Evolutionary conservation across 2,888 invertebrate species (phyloP).

Genomic region (Pristionchus maxplancki): DNA sequence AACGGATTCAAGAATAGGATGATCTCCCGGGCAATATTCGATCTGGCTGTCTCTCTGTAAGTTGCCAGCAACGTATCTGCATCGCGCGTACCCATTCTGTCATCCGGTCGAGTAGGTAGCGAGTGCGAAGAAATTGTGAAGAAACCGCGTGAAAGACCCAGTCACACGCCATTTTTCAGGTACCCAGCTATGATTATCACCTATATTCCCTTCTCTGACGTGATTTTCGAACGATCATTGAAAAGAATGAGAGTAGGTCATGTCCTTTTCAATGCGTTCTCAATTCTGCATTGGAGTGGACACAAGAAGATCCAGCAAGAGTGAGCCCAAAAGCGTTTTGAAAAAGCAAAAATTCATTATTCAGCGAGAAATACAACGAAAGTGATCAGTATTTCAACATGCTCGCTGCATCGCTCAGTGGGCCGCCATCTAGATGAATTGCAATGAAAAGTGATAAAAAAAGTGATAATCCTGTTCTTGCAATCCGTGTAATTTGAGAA

Average conservation of each 20-base stretch:
- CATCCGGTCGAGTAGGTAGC: no score
- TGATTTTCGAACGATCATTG: not conserved
- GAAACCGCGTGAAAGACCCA: no score
- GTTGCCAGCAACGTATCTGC: not conserved
- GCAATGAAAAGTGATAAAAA: not conserved
- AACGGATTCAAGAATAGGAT: not conserved
- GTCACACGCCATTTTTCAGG: not conserved
- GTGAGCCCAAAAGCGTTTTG: no score
- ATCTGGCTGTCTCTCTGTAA: not conserved
- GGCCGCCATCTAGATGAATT: not conserved
- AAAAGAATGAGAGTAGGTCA: not conserved
- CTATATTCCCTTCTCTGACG: not conserved
- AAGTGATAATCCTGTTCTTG: no score
- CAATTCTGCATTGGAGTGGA: not conserved
- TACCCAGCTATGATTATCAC: not conserved
- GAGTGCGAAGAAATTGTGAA: no score
- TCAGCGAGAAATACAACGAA: no score
- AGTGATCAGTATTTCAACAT: not conserved
- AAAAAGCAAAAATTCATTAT: no score
- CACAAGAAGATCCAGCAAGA: not conserved
- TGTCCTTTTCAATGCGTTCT: not conserved
- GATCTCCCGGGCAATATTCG: not conserved
- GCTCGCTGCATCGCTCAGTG: not conserved
- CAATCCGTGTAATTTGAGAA: not conserved
- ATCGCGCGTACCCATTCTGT: not conserved